Evolutionary conservation across 2,113 vertebrate species (phyloP).

Genomic region (Cyprinodon variegatus): DNA sequence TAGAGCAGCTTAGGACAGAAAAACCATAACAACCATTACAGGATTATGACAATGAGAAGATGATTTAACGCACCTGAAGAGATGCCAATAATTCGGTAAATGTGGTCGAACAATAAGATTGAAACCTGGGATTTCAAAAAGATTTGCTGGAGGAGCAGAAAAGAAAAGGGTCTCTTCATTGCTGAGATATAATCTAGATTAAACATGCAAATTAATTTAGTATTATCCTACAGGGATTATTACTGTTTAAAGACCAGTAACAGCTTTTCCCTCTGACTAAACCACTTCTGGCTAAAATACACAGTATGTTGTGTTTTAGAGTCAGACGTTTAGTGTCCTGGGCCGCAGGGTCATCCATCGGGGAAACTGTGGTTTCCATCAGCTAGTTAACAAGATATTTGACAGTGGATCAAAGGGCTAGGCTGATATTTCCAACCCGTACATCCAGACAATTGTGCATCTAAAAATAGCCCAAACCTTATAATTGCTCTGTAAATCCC

Average conservation of each 20-base stretch:
- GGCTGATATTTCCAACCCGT: constrained; percentile 24
- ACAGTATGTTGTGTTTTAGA: background rate
- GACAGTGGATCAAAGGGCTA: constrained; percentile 14
- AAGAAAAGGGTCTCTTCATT: no score
- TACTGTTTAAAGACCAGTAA: background rate
- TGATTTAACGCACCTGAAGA: no score
- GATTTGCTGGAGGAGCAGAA: background rate
- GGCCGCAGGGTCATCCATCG: background rate
- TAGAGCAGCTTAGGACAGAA: no score
- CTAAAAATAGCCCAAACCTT: constrained; percentile 20
- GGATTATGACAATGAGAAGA: no score
- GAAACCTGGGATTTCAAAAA: background rate
- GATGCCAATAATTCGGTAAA: no score
- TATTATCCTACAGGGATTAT: background rate
- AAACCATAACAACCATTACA: no score
- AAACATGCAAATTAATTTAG: no score
- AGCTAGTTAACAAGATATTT: constrained; percentile 19
- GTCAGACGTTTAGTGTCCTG: background rate
- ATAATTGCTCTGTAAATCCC: constrained; percentile 31
- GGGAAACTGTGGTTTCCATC: constrained; percentile 2
- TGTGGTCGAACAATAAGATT: no score
- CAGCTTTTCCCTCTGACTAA: background rate
- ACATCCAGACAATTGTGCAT: background rate
- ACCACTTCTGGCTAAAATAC: background rate
- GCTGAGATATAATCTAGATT: no score